Conservation (phyloP, 2,797 vertebrate species). For the Lutra lutra region DNA sequence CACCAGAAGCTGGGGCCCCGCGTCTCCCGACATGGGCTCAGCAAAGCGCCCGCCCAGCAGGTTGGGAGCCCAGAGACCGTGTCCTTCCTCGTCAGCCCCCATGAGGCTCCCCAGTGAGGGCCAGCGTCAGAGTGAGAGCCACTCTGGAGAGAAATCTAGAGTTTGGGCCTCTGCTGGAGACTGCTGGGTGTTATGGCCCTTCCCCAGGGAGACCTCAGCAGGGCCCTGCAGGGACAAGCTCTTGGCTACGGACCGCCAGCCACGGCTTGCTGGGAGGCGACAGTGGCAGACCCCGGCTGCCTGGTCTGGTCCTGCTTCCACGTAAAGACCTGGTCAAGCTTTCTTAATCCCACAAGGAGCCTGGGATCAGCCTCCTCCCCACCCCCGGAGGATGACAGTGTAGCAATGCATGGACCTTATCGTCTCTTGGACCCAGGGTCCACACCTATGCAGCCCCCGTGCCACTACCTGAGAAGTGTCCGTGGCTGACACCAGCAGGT, state of each 20-base stretch:
- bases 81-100: too few relatives aligned
- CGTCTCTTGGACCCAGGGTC: not conserved
- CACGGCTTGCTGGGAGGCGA: not conserved
- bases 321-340: not conserved
- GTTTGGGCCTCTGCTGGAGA: not conserved
- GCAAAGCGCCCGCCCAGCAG: accelerated
- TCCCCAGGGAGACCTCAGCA: not conserved
- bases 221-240: not conserved
- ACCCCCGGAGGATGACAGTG: not conserved
- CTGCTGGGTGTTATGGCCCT: too few relatives aligned
- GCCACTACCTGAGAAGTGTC: accelerated
- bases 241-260: not conserved
- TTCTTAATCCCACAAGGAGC: not conserved
- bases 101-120: too few relatives aligned
- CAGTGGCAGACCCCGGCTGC: not conserved
- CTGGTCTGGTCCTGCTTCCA: not conserved
- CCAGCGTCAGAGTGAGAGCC: not conserved
- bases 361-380: not conserved
- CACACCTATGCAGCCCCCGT: not conserved
- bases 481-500: too few relatives aligned
- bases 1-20: accelerated
- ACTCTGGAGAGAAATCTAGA: not conserved
- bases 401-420: accelerated
- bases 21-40: not conserved
- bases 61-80: too few relatives aligned